These are phyloP conservation scores for Eclectus roratus DNA, from an alignment of 2,113 vertebrate genomes.

Conservation along the genomic window DNA sequence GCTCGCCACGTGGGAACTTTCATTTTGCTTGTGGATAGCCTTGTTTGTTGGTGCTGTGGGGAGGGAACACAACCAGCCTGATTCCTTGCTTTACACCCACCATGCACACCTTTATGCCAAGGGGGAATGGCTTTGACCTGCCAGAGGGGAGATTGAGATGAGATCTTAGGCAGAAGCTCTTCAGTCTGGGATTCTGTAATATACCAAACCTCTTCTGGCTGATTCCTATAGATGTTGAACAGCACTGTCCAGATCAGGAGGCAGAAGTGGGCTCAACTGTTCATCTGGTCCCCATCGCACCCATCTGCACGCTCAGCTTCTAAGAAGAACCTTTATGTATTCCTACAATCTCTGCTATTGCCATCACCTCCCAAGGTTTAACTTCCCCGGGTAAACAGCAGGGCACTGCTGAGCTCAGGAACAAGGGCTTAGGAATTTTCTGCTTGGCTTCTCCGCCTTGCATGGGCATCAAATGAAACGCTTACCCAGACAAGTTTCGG, in stretches of 20 bases:
- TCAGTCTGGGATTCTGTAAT: background rate
- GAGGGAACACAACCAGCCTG: background rate
- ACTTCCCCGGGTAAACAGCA: background rate
- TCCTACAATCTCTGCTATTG: background rate
- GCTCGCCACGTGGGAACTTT: background rate
- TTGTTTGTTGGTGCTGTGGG: accelerated
- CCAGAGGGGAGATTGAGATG: background rate
- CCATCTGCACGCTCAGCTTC: background rate
- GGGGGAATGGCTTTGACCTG: background rate
- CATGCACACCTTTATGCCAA: background rate
- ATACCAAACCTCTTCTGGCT: background rate
- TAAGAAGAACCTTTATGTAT: background rate
- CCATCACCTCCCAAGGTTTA: background rate
- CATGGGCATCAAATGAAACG: background rate
- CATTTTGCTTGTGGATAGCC: background rate
- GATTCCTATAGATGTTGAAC: background rate
- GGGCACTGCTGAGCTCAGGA: background rate
- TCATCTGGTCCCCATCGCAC: background rate
- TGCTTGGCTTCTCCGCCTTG: background rate
- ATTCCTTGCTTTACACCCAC: background rate
- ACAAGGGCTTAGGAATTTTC: background rate
- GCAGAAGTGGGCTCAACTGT: background rate
- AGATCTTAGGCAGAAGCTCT: background rate
- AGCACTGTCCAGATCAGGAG: background rate
- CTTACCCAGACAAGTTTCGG: background rate